Evolutionary conservation across 2,888 invertebrate genomes (phyloP).

Genomic region (Watsonalla cultraria): DNA sequence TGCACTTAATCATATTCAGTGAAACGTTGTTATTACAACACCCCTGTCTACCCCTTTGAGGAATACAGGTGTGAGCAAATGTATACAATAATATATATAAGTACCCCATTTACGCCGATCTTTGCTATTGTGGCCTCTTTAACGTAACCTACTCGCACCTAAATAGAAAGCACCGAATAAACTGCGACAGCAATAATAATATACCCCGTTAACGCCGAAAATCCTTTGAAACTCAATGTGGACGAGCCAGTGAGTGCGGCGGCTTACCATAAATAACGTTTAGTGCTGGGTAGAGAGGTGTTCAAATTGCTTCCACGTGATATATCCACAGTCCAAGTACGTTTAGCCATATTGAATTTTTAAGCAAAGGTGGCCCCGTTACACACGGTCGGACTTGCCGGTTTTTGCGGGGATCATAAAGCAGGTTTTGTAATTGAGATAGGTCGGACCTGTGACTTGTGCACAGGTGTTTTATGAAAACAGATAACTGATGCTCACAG

Average conservation of each 20-base stretch:
- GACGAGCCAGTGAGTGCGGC: slow-evolving; percentile 65
- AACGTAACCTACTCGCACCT: too few relatives aligned
- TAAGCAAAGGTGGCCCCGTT: slow-evolving; percentile 53
- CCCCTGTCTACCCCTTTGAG: too few relatives aligned
- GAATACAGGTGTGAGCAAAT: too few relatives aligned
- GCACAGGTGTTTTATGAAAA: slow-evolving; percentile 41
- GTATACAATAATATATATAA: too few relatives aligned
- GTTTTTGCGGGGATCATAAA: slow-evolving; percentile 38
- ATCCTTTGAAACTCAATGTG: slow-evolving; percentile 62
- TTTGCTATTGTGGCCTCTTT: too few relatives aligned
- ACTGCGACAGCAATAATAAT: slow-evolving; percentile 34
- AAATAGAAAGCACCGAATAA: background rate
- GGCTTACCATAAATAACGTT: slow-evolving; percentile 75
- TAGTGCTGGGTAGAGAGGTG: slow-evolving; percentile 69
- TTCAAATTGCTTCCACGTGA: slow-evolving; percentile 74
- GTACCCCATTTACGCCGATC: too few relatives aligned
- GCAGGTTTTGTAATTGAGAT: slow-evolving; percentile 44
- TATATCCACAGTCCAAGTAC: slow-evolving; percentile 63
- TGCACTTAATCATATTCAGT: too few relatives aligned
- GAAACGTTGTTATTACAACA: too few relatives aligned
- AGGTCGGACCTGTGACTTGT: slow-evolving; percentile 23
- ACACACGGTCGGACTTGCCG: slow-evolving; percentile 9
- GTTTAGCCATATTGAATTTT: slow-evolving; percentile 70
- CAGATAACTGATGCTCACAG: slow-evolving; percentile 30
- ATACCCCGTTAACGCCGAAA: slow-evolving; percentile 45